Percentiles rank a stretch among this genome's conserved stretches.
Evolutionary conservation across 2,797 vertebrate genomes (phyloP).

Genomic region (Simalia tracyae): DNA sequence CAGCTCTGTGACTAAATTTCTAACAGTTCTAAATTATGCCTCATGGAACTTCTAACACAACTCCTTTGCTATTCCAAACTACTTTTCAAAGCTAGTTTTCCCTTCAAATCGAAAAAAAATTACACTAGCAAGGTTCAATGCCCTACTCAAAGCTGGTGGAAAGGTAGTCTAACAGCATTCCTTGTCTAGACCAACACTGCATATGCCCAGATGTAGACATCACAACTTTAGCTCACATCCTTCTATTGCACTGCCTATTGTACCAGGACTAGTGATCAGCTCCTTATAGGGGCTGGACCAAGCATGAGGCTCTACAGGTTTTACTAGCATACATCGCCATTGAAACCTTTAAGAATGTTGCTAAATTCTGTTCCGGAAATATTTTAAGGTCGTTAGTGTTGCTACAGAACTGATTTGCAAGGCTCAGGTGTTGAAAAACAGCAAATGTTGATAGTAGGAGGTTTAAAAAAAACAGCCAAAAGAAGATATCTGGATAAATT

Average conservation of each 20-base stretch:
- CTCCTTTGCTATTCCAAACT: neutral
- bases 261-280: neutral
- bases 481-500: neutral
- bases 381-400: neutral
- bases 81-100: neutral
- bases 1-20: neutral
- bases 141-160: neutral
- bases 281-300: neutral
- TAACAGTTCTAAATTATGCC: neutral
- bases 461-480: neutral
- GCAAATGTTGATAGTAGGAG: neutral
- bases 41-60: neutral
- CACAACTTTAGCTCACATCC: neutral
- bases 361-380: neutral
- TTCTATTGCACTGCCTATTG: neutral
- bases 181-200: neutral
- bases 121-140: neutral
- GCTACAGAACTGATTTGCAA: neutral
- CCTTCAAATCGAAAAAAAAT: neutral
- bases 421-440: neutral
- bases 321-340: neutral
- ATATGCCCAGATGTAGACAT: neutral
- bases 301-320: neutral
- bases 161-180: neutral
- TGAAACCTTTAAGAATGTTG: neutral